A percentile compares a stretch with the other conserved stretches of the same genome.
Conservation (phyloP, 2,888 invertebrate genomes). For the Linhomoeus sp. region DNA sequence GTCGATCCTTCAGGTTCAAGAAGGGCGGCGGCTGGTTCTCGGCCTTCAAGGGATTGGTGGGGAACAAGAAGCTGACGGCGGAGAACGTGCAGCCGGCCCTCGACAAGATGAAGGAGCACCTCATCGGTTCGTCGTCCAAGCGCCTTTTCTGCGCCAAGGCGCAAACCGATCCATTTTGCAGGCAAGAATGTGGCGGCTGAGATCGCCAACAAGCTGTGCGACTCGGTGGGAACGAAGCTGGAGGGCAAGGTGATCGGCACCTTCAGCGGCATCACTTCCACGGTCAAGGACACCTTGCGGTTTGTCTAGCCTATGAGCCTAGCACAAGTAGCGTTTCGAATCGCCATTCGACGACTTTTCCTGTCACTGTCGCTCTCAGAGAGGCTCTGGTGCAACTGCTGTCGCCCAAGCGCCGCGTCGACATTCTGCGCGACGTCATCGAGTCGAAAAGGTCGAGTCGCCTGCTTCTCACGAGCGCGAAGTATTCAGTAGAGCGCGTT, state of each 20-base stretch:
- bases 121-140: conserved; percentile 47
- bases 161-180: conserved; percentile 16
- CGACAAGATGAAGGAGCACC: conserved; percentile 80
- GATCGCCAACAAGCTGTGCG: conserved; percentile 76
- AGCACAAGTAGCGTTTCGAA: no score
- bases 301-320: no score
- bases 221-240: conserved; percentile 67
- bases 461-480: no score
- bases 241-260: conserved; percentile 77
- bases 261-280: conserved; percentile 66
- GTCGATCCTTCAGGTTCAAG: no score
- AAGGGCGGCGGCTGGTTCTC: conserved; percentile 43
- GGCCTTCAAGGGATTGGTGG: conserved; percentile 50
- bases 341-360: no score
- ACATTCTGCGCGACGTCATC: conserved; percentile 82
- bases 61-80: conserved; percentile 52
- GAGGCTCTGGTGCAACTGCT: conserved; percentile 81
- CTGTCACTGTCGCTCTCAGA: conserved; percentile 33
- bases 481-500: no score
- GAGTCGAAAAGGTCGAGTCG: conserved; percentile 49
- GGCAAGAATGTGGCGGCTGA: conserved; percentile 92
- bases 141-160: background rate
- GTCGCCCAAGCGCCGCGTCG: conserved; percentile 78
- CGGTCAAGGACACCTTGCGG: conserved; percentile 43
- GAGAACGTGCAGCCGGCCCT: conserved; percentile 64